Conservation (phyloP, 2,113 vertebrate species). For the Cyphomyrus discorhynchus region DNA sequence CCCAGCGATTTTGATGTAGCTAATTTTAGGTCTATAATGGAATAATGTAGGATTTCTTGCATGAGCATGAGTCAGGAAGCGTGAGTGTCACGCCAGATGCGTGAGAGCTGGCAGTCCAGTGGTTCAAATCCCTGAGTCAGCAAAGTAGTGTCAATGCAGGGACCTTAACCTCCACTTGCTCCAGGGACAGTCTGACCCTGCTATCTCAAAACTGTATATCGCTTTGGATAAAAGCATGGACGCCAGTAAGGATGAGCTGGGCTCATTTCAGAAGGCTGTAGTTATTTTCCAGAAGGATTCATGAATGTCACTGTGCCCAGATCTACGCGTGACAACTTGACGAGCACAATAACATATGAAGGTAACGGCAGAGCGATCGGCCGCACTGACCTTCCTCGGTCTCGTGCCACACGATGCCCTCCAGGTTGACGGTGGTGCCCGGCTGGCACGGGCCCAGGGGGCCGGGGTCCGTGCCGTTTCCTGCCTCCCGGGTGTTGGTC, state of each 20-base stretch:
- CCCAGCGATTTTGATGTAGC: too few species aligned
- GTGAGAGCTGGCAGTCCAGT: too few species aligned
- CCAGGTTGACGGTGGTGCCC: conserved; percentile 92
- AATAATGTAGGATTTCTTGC: too few species aligned
- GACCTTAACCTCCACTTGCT: neutral
- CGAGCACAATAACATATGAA: neutral
- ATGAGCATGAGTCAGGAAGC: too few species aligned
- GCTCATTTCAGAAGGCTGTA: neutral
- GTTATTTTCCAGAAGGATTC: neutral
- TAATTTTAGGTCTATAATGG: too few species aligned
- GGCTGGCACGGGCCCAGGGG: conserved; percentile 88
- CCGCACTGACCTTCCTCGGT: conserved; percentile 83
- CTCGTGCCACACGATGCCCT: conserved; percentile 97
- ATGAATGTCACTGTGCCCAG: neutral
- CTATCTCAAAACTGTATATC: neutral
- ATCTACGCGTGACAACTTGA: neutral
- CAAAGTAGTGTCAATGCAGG: neutral
- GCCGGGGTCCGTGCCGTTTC: conserved; percentile 76
- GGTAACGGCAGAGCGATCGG: neutral
- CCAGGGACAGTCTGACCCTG: neutral
- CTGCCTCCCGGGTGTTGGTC: conserved; percentile 84
- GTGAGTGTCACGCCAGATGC: too few species aligned
- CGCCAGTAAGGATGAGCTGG: neutral
- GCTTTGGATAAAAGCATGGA: neutral
- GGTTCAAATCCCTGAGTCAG: neutral